Evolutionary conservation across 2,888 invertebrate genomes (phyloP).

Genomic region (Orthosia gracilis): DNA sequence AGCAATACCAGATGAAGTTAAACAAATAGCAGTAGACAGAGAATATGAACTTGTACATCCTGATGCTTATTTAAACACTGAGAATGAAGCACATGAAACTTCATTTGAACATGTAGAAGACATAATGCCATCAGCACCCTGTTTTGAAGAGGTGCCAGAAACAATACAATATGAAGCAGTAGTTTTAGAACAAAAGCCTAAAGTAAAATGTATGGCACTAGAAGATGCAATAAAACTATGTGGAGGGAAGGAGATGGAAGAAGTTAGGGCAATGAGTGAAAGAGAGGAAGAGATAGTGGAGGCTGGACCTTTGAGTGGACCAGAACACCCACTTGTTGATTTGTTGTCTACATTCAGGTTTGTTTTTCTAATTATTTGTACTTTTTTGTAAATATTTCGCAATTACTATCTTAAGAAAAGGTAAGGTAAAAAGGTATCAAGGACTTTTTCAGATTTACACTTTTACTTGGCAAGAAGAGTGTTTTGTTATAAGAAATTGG

Average conservation of each 20-base stretch:
- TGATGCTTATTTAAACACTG: constrained; percentile 51
- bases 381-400: no score
- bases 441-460: background rate
- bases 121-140: constrained; percentile 82
- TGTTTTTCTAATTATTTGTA: constrained; percentile 7
- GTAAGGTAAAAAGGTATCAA: no score
- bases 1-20: constrained; percentile 55
- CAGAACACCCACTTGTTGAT: constrained; percentile 86
- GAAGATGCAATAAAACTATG: constrained; percentile 81
- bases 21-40: constrained; percentile 56
- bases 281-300: constrained; percentile 83
- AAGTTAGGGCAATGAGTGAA: constrained; percentile 82
- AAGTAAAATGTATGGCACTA: constrained; percentile 78
- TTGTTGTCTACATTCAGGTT: constrained; percentile 87
- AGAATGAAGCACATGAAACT: constrained; percentile 29
- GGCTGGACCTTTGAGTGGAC: constrained; percentile 78
- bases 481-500: no score
- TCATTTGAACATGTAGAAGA: constrained; percentile 43
- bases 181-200: constrained; percentile 63
- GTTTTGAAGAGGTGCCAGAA: constrained; percentile 72
- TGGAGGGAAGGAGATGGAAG: constrained; percentile 82
- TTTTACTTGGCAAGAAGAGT: background rate
- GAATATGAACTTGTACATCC: constrained; percentile 61
- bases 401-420: no score
- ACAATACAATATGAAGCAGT: constrained; percentile 51